Percentiles rank a stretch among this genome's conserved stretches.
Evolutionary conservation across 2,797 vertebrate species (phyloP).

Genomic region (Alauda arvensis): DNA sequence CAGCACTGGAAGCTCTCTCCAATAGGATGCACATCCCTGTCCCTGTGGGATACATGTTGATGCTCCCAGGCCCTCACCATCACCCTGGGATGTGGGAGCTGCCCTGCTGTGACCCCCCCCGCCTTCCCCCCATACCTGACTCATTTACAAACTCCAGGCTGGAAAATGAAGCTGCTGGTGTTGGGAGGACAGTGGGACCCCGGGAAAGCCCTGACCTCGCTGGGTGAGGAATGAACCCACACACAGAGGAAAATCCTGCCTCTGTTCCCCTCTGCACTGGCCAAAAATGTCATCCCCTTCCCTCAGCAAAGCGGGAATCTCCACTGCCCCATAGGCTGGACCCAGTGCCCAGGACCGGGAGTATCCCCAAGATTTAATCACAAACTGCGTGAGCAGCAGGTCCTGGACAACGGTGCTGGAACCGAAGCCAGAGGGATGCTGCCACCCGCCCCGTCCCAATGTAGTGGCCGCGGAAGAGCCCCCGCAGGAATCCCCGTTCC

Average conservation of each 20-base stretch:
- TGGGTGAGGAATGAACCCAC: not conserved
- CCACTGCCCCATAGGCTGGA: not conserved
- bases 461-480: not conserved
- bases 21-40: not conserved
- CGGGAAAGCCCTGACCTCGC: too few relatives aligned
- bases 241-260: rapidly evolving
- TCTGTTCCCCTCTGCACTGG: not conserved
- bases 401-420: too few relatives aligned
- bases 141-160: not conserved
- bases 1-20: not conserved
- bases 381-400: too few relatives aligned
- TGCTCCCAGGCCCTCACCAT: not conserved
- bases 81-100: not conserved
- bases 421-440: not conserved
- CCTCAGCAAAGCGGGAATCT: not conserved
- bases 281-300: not conserved
- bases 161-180: not conserved
- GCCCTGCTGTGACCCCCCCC: not conserved
- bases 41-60: not conserved
- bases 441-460: too few relatives aligned
- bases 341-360: not conserved
- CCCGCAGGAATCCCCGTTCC: not conserved
- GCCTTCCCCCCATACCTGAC: not conserved
- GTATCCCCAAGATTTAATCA: not conserved
- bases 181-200: not conserved